Evolutionary conservation across 1,140 invertebrate species (phyloP).

Genomic region (Octopus sinensis): DNA sequence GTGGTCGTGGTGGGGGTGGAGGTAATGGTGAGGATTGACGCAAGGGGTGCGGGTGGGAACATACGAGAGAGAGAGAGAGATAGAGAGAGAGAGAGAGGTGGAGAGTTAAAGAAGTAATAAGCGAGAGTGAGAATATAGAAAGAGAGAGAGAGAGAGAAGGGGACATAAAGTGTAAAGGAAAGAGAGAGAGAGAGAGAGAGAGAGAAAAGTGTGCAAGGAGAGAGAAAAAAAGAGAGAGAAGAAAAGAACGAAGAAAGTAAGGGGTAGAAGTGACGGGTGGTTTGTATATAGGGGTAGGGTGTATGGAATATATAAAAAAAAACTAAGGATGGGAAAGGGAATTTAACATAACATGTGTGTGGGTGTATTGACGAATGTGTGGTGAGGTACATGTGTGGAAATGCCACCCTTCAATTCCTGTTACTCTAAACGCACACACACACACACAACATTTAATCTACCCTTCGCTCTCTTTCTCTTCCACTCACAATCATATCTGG

Average conservation of each 20-base stretch:
- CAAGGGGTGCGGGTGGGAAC: background rate
- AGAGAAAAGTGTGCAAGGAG: background rate
- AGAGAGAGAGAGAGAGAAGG: constrained; percentile 3
- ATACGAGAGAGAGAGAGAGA: constrained; percentile 15
- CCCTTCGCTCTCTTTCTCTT: no score
- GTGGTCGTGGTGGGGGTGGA: constrained; percentile 8
- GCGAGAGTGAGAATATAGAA: background rate
- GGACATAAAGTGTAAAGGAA: background rate
- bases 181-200: background rate
- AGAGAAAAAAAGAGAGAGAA: background rate
- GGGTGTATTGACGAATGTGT: background rate
- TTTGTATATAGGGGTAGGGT: background rate
- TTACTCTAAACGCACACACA: background rate
- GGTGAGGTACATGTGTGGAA: background rate
- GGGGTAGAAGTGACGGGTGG: background rate
- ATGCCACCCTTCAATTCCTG: background rate
- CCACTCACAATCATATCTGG: no score
- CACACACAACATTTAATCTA: no score
- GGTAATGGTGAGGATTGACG: background rate
- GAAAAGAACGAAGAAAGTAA: background rate
- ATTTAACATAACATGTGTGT: background rate
- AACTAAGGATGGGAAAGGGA: background rate
- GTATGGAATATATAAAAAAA: background rate
- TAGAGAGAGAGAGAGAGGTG: constrained; percentile 9
- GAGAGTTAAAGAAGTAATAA: background rate